A percentile compares a stretch with the other conserved stretches of the same genome.
Conservation (phyloP, 2,113 vertebrate species). For the Archilochus colubris region DNA sequence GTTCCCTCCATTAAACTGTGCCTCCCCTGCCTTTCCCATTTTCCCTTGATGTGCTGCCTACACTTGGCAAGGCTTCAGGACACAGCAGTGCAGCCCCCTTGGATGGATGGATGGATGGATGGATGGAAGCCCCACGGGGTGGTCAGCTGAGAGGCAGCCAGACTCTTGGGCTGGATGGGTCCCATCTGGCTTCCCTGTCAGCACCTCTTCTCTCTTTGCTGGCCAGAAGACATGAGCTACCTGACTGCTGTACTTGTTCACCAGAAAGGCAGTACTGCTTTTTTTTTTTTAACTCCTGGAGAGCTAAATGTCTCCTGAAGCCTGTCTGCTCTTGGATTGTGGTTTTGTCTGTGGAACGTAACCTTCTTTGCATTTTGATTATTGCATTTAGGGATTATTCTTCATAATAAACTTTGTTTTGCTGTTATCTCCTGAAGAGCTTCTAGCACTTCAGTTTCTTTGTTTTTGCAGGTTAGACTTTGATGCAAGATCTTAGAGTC, state of each 20-base stretch:
- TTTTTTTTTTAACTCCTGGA: not conserved
- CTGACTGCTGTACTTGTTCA: not conserved
- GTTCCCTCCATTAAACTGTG: not conserved
- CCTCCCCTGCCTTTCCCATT: not conserved
- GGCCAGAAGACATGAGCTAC: not conserved
- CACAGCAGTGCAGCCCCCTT: not conserved
- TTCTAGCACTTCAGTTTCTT: not conserved
- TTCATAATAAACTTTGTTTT: not conserved
- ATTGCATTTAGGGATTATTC: not conserved
- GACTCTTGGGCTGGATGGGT: not conserved
- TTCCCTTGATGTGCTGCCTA: rapidly evolving
- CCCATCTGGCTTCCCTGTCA: constrained; percentile 14
- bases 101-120: not conserved
- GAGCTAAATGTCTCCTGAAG: not conserved
- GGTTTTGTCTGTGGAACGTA: not conserved
- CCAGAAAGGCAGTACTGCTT: not conserved
- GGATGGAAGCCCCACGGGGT: not conserved
- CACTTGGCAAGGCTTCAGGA: not conserved
- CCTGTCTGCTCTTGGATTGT: not conserved
- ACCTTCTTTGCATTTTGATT: not conserved
- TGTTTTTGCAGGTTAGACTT: not conserved
- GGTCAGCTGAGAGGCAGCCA: not conserved
- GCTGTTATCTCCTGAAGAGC: not conserved
- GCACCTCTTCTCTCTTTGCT: not conserved
- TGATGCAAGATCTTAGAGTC: not conserved